Evolutionary conservation across 2,113 vertebrate species (phyloP).

Genomic region (Callocephalon fimbriatum): DNA sequence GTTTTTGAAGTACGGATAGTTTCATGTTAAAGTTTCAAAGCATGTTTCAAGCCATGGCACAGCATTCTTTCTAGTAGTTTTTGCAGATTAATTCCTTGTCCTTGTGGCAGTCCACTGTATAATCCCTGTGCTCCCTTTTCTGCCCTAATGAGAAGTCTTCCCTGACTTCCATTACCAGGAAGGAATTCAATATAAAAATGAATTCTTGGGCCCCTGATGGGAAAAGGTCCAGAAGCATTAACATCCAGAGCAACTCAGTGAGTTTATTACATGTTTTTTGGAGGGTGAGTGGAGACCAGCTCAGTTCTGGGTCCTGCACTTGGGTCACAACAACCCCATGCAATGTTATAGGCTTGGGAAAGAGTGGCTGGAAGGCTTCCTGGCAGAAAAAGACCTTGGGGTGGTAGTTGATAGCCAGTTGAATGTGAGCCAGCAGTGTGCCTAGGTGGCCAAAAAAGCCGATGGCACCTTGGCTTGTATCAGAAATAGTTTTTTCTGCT

Average conservation of each 20-base stretch:
- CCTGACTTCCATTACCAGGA: not conserved
- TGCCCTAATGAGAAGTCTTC: not conserved
- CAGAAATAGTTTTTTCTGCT: not conserved
- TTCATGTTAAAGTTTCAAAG: not conserved
- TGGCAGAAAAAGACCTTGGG: not conserved
- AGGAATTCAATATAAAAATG: constrained; percentile 12
- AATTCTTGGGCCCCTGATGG: not conserved
- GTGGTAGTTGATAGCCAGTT: not conserved
- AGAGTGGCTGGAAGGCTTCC: not conserved
- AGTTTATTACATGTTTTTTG: not conserved
- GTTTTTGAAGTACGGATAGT: not conserved
- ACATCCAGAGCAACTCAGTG: not conserved
- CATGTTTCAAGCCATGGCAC: not conserved
- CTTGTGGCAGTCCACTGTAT: not conserved
- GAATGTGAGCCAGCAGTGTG: not conserved
- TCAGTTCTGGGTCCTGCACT: not conserved
- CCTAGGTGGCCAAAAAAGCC: not conserved
- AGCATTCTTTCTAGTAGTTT: not conserved
- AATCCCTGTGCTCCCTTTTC: not conserved
- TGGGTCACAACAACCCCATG: not conserved
- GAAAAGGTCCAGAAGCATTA: not conserved
- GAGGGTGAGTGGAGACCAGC: not conserved
- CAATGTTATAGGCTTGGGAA: not conserved
- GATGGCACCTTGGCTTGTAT: not conserved
- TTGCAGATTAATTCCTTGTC: constrained; percentile 6